A percentile compares a stretch with the other conserved stretches of the same genome.
Evolutionary conservation across 1,140 invertebrate species (phyloP).

Genomic region (Laodelphax striatellus): DNA sequence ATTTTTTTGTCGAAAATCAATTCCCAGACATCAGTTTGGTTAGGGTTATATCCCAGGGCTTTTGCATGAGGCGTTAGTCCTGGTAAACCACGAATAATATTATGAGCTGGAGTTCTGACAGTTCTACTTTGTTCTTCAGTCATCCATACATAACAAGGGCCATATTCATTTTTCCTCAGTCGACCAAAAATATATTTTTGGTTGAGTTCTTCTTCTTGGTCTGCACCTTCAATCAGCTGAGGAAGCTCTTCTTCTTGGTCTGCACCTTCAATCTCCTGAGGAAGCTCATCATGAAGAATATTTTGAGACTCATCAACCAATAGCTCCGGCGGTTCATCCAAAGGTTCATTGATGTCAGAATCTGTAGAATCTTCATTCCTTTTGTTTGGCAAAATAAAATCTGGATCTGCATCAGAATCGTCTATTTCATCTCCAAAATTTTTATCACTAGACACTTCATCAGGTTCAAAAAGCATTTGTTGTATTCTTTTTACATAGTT

Average conservation of each 20-base stretch:
- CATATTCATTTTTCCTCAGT: conserved; percentile 5
- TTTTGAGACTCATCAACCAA: not conserved
- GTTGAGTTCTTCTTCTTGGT: too few relatives aligned
- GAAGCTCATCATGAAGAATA: not conserved
- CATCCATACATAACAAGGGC: not conserved
- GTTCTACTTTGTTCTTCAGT: not conserved
- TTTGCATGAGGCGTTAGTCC: not conserved
- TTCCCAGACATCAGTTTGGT: conserved; percentile 2
- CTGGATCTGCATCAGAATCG: conserved; percentile 4
- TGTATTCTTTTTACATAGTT: too few relatives aligned
- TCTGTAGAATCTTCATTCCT: not conserved
- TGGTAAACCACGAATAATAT: not conserved
- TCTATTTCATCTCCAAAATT: conserved; percentile 1
- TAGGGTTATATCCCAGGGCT: conserved; percentile 1
- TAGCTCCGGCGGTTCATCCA: not conserved
- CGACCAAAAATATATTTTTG: conserved; percentile 2
- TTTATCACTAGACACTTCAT: not conserved
- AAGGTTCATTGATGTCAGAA: not conserved
- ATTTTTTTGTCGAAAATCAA: conserved; percentile 8
- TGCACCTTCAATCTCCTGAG: too few relatives aligned
- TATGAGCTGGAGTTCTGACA: not conserved
- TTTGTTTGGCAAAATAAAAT: not conserved
- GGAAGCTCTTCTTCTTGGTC: too few relatives aligned
- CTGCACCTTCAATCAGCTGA: not conserved
- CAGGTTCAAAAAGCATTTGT: too few relatives aligned